Evolutionary conservation across 2,113 vertebrate genomes (phyloP).

Genomic region (Cavia aperea): DNA sequence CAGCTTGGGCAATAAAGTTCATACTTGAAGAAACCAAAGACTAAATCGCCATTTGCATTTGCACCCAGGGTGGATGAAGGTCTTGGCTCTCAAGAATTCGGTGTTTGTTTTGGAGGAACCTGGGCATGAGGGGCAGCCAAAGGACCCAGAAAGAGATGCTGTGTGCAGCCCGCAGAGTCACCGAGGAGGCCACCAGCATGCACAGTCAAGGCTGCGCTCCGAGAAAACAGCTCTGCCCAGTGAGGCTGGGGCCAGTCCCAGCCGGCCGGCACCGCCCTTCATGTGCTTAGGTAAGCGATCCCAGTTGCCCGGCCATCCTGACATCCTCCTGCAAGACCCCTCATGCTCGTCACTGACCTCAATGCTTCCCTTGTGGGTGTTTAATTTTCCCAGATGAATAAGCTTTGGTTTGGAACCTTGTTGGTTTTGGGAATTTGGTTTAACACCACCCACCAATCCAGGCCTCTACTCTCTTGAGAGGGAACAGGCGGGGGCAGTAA

Average conservation of each 20-base stretch:
- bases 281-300: neutral
- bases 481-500: too few relatives aligned
- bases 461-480: neutral
- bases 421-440: neutral
- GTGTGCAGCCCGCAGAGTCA: neutral
- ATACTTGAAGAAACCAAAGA: constrained; percentile 52
- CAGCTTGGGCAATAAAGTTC: constrained; percentile 33
- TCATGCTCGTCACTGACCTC: neutral
- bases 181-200: fast-evolving
- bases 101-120: constrained; percentile 63
- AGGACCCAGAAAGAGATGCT: neutral
- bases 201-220: neutral
- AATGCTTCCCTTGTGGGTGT: neutral
- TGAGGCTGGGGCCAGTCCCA: neutral
- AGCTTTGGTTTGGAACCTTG: neutral
- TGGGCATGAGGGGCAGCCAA: neutral
- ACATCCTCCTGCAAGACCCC: neutral
- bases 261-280: neutral
- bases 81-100: constrained; percentile 45
- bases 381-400: neutral
- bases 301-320: too few relatives aligned
- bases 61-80: constrained; percentile 32
- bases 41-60: constrained; percentile 32
- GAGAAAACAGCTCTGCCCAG: neutral
- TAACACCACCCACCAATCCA: neutral